These are phyloP conservation scores for Formicarius rufipectus DNA, from an alignment of 2,113 vertebrate genomes.

Conservation along the genomic window DNA sequence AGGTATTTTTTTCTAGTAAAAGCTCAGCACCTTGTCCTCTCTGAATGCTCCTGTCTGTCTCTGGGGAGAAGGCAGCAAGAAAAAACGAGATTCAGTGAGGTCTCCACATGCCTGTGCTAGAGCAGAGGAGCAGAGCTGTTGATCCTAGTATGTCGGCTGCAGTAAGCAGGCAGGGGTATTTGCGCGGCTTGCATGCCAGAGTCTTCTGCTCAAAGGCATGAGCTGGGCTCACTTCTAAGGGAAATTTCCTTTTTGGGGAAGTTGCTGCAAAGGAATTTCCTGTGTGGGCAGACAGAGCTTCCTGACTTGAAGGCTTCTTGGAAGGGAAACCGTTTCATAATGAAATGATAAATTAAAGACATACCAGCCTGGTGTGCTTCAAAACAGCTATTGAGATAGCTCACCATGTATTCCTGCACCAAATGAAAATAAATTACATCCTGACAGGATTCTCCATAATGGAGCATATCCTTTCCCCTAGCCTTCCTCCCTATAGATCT, in stretches of 20 bases:
- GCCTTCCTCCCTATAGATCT: constrained; percentile 22
- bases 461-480: constrained; percentile 56
- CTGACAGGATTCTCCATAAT: constrained; percentile 71
- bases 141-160: not conserved
- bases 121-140: not conserved
- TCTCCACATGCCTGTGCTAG: not conserved
- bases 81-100: not conserved
- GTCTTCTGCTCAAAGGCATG: constrained; percentile 80
- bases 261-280: constrained; percentile 98
- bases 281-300: constrained; percentile 97
- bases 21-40: not conserved
- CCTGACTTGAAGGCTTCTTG: constrained; percentile 94
- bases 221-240: constrained; percentile 85
- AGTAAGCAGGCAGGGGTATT: constrained; percentile 49
- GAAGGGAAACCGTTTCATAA: constrained; percentile 93
- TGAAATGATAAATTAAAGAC: constrained; percentile 85
- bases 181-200: constrained; percentile 68
- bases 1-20: not conserved
- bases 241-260: constrained; percentile 99
- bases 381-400: constrained; percentile 77
- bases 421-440: constrained; percentile 78
- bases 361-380: constrained; percentile 78
- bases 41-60: not conserved
- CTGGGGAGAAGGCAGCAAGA: not conserved
- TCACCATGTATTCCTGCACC: constrained; percentile 70